Evolutionary conservation across 2,888 invertebrate genomes (phyloP), one percentile per base, ranked within the genome.

Genomic region (Drosophila histrio): DNA sequence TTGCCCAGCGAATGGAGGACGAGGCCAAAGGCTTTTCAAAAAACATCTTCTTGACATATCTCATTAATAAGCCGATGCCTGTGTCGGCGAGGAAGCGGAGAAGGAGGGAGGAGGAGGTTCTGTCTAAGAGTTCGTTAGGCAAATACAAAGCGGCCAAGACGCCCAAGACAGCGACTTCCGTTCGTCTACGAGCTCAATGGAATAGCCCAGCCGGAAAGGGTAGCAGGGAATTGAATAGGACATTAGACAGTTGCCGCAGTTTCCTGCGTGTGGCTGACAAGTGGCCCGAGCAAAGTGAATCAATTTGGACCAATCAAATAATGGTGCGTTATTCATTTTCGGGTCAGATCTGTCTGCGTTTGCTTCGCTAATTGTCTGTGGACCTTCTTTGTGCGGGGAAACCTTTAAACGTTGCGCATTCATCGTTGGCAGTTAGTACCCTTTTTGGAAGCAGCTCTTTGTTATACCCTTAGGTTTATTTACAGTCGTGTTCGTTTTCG

Each of bases 181-280:
- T 53, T 49, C 22, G 73, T 44, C 46, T 47, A 38, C 24, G 38
- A 38, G n/a, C 32, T n/a, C n/a, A n/a, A n/a, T 28, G 21, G 17
- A 36, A 64, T 26, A 54, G 65, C 38, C 28, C 22, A 13, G 39
- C 56, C 47, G 74, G 61, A 67, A 49, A 44, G 57, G 36, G 11
- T 34, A 26, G 74, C 39, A 24, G 15, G 38, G 58, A 19, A 32
- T 24, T 7, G 7, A 44, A 61, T 49, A 60, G 58, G 60, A 50
- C 56, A 63, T 44, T 24, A 46, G 65, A 60, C 54, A 64, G 67
- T 57, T 72, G 56, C 64, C 80, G 63, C 67, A 66, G 65, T 50
- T 75, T 85, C 82, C 76, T 78, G 85, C 56, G 75, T 72, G 85
- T 47, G 66, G 57, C 86, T 72, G 86, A 72, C 80, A 82, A 75